Base-by-base conservation (phyloP, 1,140 invertebrate genomes). In the Samia ricini region DNA sequence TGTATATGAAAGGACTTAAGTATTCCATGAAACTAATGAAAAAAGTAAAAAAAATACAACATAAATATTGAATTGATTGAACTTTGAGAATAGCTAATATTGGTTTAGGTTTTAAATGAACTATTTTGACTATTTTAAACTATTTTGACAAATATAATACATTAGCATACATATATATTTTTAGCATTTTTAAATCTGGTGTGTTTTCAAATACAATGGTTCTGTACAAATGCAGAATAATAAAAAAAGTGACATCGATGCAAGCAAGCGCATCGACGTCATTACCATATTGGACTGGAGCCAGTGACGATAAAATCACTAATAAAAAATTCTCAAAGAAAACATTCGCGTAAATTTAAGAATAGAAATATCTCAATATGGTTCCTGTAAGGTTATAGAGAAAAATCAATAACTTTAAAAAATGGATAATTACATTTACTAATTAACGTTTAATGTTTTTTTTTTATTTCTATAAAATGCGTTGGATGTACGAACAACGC, bases 231-330 rank as follows among this genome's bases (percentile, higher is more conserved):
- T 42, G n/a, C n/a, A 42, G n/a, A 15, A 42, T 42, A 10, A 26
- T 15, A 42, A 15, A 15, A 42, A 12, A 42, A 12, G 33, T 15
- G 33, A 42, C n/a, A n/a, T 42, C 33, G 12, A 42, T 15, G 55
- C 58, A 33, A 58, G 29, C 55, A n/a, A n/a, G n/a, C 51, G 24
- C 33, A 42, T 15, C 33, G 33, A 42, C 4, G 33, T 12, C 64
- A 59, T 49, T 62, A 59, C 56, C 36, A 55, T 62, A 50, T 61
- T 62, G 64, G 64, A 59, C 1, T 6, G 33, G n/a, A 26, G 64
- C 59, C 64, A 61, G 52, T 60, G 24, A 7, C 2, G 24, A 60
- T 60, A 55, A 56, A 24, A 66, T 61, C 51, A 57, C 19, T 48
- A 56, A 24, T 29, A 33, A 61, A n/a, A n/a, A 26, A 21, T 61